Evolutionary conservation across 1,140 invertebrate genomes (phyloP), one percentile per base, ranked within the genome.

Genomic region (Drosophila sulfurigaster): DNA sequence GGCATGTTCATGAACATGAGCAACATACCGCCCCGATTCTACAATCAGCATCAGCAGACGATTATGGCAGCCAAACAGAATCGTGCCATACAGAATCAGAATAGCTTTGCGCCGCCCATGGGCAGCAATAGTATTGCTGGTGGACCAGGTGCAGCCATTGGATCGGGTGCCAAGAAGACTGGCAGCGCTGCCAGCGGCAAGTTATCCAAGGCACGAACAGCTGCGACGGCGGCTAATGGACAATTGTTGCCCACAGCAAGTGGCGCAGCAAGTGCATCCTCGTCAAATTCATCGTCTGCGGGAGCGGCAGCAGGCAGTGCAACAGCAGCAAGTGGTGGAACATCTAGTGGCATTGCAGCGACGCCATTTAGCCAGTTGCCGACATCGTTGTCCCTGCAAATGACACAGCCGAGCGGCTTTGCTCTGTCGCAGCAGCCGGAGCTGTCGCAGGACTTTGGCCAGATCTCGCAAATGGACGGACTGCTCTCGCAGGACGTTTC

Each of bases 1-100:
- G 97, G 97, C 16, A 98, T 98, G 96, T 98, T 98, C 79, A 97
- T 98, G 95, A 97, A 97, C 83, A 97, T 98, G 96, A 95, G 96
- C 6, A 97, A 97, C 66, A 95, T 98, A 38, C 96, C 96, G n/a
- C 96, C 97, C 1, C 92, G 96, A 4, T 98, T 97, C 92, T 97
- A 97, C 78, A 97, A 97, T 82, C 96, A 97, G 79, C 96, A 97
- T 77, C 93, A 94, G 52, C 93, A 95, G 85, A 95, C 93, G 1
- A 90, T 94, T 28, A 95, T 94, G 92, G 93, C 91, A 43, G 88
- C 75, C 45, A 92, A 92, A 54, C 87, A 91, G 78, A 87, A 87
- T 81, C 73, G 48, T 13, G 79, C 64, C 54, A 75, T 75, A 35
- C 71, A 62, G 10, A 58, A 64, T 41, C 67, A 57, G 20, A 5